Evolutionary conservation across 2,797 vertebrate species (phyloP).

Genomic region (Diplodus puntazzo): DNA sequence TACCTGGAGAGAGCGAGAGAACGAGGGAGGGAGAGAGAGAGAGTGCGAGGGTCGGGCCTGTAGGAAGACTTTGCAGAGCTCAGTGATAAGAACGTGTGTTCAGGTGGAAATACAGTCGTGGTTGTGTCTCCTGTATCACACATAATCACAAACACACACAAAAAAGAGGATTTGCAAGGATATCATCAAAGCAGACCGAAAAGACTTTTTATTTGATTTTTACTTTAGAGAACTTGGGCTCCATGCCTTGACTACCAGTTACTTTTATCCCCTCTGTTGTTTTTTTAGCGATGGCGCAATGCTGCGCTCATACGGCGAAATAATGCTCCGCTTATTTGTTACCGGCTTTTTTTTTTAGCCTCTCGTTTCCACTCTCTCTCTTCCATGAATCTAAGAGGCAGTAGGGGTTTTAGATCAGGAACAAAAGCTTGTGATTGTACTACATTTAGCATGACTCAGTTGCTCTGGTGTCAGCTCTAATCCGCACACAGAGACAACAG

Average conservation of each 20-base stretch:
- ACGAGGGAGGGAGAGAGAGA: slow-evolving; percentile 61
- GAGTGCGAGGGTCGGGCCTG: slow-evolving; percentile 53
- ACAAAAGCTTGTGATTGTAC: slow-evolving; percentile 84
- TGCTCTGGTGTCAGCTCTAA: slow-evolving; percentile 85
- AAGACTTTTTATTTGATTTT: slow-evolving; percentile 25
- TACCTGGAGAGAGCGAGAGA: slow-evolving; percentile 68
- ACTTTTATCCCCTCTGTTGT: slow-evolving; percentile 64
- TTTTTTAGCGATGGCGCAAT: slow-evolving; percentile 66
- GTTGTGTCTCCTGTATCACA: slow-evolving; percentile 17
- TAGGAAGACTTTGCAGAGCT: slow-evolving; percentile 42
- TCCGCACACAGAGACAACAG: slow-evolving; percentile 83
- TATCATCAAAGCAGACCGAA: slow-evolving; percentile 37
- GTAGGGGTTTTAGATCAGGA: slow-evolving; percentile 78
- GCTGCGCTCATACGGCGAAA: slow-evolving; percentile 71
- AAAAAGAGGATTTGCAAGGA: slow-evolving; percentile 17
- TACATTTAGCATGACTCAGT: slow-evolving; percentile 85
- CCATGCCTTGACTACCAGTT: slow-evolving; percentile 19
- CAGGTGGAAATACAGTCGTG: slow-evolving; percentile 28
- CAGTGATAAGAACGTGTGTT: slow-evolving; percentile 50
- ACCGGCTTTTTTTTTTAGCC: slow-evolving; percentile 9
- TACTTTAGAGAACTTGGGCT: slow-evolving; percentile 49
- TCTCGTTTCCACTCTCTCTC: slow-evolving; percentile 63
- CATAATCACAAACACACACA: background rate
- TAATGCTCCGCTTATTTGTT: slow-evolving; percentile 68
- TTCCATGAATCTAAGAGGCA: slow-evolving; percentile 66